A percentile compares a stretch with the other conserved stretches of the same genome.
phyloP scores from a whole-genome alignment of 2,888 invertebrate species.

The Metellina segmentata region DNA sequence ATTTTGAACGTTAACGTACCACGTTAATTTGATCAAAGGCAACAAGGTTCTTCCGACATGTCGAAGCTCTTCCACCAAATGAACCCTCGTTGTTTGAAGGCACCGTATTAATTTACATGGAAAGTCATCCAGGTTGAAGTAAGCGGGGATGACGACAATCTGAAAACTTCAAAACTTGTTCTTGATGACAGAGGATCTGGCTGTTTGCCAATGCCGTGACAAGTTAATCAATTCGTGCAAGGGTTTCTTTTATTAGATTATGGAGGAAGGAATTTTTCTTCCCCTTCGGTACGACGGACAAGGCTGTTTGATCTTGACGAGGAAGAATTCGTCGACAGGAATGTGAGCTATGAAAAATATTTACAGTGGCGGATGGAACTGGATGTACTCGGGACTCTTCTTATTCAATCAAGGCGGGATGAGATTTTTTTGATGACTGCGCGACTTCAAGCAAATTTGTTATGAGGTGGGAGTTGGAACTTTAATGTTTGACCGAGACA shows the following conservation, averaged over 20 bases:
- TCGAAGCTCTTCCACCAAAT: no score
- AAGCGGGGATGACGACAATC: background rate
- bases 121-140: background rate
- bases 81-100: background rate
- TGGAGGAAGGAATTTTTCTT: background rate
- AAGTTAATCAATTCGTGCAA: background rate
- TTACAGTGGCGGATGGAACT: background rate
- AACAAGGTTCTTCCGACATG: background rate
- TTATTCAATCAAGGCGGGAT: no score
- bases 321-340: background rate
- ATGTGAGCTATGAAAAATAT: background rate
- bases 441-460: no score
- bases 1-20: background rate
- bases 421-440: no score
- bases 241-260: background rate
- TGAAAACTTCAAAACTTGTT: background rate
- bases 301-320: background rate
- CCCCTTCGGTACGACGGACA: background rate
- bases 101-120: background rate
- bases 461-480: no score
- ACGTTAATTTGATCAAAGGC: background rate
- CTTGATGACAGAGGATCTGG: background rate
- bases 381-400: no score
- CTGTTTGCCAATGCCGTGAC: background rate
- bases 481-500: no score